Conservation (phyloP, 2,888 invertebrate genomes). For the Polyommatus icarus region DNA sequence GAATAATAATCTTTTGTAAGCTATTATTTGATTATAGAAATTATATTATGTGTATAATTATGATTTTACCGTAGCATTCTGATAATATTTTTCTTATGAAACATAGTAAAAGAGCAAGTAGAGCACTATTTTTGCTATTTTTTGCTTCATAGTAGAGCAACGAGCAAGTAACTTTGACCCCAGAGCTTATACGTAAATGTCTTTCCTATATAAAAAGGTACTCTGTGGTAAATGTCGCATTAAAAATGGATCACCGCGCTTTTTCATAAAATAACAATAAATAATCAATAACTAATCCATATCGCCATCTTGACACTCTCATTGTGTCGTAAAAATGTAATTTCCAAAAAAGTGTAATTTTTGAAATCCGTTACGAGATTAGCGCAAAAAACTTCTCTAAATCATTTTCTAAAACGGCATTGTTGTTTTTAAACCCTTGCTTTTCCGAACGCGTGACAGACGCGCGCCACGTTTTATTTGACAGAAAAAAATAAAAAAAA, state of each 20-base stretch:
- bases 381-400: slow-evolving; percentile 62
- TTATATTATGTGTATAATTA: no score
- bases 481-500: slow-evolving; percentile 46
- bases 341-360: slow-evolving; percentile 49
- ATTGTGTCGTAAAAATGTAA: slow-evolving; percentile 51
- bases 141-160: not conserved
- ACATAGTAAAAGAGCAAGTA: not conserved
- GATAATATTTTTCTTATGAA: no score
- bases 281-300: slow-evolving; percentile 63
- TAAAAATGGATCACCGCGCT: slow-evolving; percentile 27
- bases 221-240: slow-evolving; percentile 30
- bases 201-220: no score
- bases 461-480: slow-evolving; percentile 63
- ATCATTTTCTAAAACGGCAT: slow-evolving; percentile 73
- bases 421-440: slow-evolving; percentile 75
- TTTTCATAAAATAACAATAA: slow-evolving; percentile 35
- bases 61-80: no score
- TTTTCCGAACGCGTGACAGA: slow-evolving; percentile 64
- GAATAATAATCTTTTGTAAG: no score
- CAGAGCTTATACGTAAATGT: not conserved
- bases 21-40: no score
- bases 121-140: not conserved
- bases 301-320: slow-evolving; percentile 55
- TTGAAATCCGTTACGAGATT: slow-evolving; percentile 62
- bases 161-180: not conserved